Percentiles rank a stretch among this genome's conserved stretches.
Conservation (phyloP, 2,797 vertebrate species). For the Enteromius afrohamiltoni region DNA sequence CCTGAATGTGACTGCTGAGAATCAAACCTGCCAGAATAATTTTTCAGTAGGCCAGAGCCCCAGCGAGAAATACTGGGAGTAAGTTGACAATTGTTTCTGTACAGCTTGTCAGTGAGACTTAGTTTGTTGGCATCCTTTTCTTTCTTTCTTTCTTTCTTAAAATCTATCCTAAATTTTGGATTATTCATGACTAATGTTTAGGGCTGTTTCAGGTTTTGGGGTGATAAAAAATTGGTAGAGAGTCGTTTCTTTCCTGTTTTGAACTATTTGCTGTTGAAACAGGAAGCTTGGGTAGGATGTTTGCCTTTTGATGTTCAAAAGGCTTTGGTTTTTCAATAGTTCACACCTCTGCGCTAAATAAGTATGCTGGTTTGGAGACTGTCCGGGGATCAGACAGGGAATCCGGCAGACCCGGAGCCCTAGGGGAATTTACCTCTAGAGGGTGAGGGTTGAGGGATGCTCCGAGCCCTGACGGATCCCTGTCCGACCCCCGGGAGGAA, state of each 20-base stretch:
- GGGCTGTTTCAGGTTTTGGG: neutral
- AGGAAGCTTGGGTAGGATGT: neutral
- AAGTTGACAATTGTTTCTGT: slow-evolving; percentile 68
- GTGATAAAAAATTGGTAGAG: no score
- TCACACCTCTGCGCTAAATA: no score
- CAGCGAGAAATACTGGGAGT: slow-evolving; percentile 97
- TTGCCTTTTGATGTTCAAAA: neutral
- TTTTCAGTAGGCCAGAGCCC: slow-evolving; percentile 77
- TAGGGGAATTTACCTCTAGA: no score
- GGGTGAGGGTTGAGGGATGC: no score
- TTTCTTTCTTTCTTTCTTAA: neutral
- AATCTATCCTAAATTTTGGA: neutral
- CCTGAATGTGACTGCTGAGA: slow-evolving; percentile 73
- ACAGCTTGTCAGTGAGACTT: neutral
- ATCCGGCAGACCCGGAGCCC: no score
- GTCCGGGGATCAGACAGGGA: no score
- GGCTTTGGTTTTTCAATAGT: neutral
- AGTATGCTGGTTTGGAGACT: no score
- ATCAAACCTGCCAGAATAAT: slow-evolving; percentile 74
- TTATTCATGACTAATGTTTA: neutral
- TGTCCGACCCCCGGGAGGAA: no score
- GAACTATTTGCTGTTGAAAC: slow-evolving; percentile 1
- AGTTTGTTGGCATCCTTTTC: neutral
- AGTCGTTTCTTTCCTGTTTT: neutral
- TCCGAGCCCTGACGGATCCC: no score